phyloP scores from a whole-genome alignment of 2,113 vertebrate genomes.

The Gadus macrocephalus region DNA sequence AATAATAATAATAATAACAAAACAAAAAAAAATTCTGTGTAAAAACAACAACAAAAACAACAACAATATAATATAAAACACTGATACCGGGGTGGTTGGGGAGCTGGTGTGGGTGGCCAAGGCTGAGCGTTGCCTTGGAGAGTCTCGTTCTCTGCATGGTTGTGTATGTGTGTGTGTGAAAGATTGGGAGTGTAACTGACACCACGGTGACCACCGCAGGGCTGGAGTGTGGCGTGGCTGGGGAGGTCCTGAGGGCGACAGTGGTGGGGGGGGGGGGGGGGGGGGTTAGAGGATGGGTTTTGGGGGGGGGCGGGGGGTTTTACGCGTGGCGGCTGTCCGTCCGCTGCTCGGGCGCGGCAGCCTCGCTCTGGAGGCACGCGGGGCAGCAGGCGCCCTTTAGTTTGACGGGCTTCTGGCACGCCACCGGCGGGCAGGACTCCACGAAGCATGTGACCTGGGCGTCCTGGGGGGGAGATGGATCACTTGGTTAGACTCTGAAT shows the following conservation, averaged over 20 bases:
- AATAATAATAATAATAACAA: background rate
- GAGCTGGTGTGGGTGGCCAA: conserved; percentile 48
- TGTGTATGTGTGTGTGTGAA: conserved; percentile 30
- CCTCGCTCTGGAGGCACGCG: conserved; percentile 64
- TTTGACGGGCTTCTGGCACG: conserved; percentile 75
- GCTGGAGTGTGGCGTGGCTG: conserved; percentile 9
- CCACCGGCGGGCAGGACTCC: conserved; percentile 75
- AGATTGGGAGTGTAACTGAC: conserved; percentile 21
- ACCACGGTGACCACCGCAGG: conserved; percentile 21
- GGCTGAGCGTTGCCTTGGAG: conserved; percentile 32
- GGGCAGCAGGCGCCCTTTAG: conserved; percentile 85
- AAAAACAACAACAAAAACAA: conserved; percentile 28
- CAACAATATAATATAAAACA: conserved; percentile 19
- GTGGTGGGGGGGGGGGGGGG: background rate
- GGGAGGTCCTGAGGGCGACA: conserved; percentile 55
- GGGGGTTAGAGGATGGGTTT: conserved; percentile 49
- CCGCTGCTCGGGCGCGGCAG: conserved; percentile 4
- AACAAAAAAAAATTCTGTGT: conserved; percentile 19
- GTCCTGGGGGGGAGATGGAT: conserved; percentile 62
- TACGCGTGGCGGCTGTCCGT: conserved; percentile 32
- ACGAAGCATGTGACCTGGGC: conserved; percentile 93
- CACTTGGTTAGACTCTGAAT: no score
- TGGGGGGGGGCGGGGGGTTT: background rate
- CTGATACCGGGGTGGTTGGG: conserved; percentile 30
- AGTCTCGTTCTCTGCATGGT: conserved; percentile 52